A percentile compares a stretch with the other conserved stretches of the same genome.
These are phyloP conservation scores for Gymnarchus niloticus DNA, from an alignment of 2,113 vertebrate genomes.

Conservation along the genomic window DNA sequence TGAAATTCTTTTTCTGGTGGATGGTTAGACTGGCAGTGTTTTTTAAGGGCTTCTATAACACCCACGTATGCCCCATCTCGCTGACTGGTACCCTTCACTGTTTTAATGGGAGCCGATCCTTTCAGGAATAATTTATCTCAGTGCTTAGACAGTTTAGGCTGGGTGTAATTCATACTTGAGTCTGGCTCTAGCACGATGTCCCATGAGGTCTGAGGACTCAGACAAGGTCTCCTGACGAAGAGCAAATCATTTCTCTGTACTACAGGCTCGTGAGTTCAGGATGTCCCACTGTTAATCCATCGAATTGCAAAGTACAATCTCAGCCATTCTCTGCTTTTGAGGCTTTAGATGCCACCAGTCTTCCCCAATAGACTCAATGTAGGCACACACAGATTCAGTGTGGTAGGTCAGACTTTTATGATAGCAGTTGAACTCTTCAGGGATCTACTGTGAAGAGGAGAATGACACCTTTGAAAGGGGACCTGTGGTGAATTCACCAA, in stretches of 20 bases:
- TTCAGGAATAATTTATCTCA: background rate
- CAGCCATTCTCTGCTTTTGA: background rate
- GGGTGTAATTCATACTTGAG: constrained; percentile 25
- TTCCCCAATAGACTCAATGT: background rate
- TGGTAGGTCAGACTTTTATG: background rate
- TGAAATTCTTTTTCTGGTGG: background rate
- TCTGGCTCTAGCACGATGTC: constrained; percentile 1
- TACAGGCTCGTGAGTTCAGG: constrained; percentile 17
- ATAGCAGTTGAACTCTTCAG: background rate
- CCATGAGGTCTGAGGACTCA: constrained; percentile 24
- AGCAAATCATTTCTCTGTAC: constrained; percentile 17
- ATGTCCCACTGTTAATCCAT: constrained; percentile 10
- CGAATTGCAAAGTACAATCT: background rate
- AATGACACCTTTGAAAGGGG: background rate
- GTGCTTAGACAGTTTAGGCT: background rate
- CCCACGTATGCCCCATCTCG: background rate
- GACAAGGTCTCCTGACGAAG: constrained; percentile 31
- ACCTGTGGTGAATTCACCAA: background rate
- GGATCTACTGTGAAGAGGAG: background rate
- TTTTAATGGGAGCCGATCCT: background rate
- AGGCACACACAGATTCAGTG: background rate
- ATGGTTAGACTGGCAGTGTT: background rate
- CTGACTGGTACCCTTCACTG: background rate
- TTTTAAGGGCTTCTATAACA: background rate
- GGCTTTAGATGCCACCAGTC: background rate